Base-by-base conservation (phyloP, 2,797 vertebrate genomes). In the Phaenicophaeus curvirostris region DNA sequence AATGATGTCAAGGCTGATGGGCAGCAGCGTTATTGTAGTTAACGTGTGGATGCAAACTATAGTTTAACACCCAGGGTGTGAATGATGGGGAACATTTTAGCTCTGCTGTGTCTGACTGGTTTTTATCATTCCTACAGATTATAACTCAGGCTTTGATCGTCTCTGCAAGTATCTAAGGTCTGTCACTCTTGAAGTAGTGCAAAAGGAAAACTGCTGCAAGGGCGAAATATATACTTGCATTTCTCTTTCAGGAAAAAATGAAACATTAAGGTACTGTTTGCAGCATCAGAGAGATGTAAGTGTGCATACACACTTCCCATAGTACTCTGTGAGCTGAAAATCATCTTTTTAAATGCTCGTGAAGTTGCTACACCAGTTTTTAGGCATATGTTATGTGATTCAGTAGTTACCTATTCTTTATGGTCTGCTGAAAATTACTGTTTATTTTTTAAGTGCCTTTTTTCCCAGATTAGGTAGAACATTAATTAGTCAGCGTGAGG, bases 361-460 rank as follows among this genome's bases (percentile, higher is more conserved):
- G 63, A 81, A 33, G 13, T 74, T 80, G 74, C 48, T 46, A 19
- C 31, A 51, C 19, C 68, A 68, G 15, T 19, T 93, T 79, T 78
- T 73, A 86, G 85, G 39, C 62, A 76, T 51, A 13, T 27, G 55
- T 3, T 2, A 3, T 59, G 42, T 66, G 41, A 84, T 72, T 85
- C 48, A 30, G 75, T 72, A 80, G 54, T 81, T 95, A 77, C 80
- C 83, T 93, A 2, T 84, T 82, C 86, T 89, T 93, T 80, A 94
- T 31, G 44, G 46, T 77, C 67, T 85, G 73, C 78, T 94, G 86
- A 80, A 91, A 89, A 92, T 78, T 25, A 81, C 33, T 89, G 88
- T 90, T 96, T 96, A 48, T 97, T 96, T 96, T 94, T 87, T 13
- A 93, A 86, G 79, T 76, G 68, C 46, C 37, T 89, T 96, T 93